These are phyloP conservation scores for Sebastes ruberrimus DNA, from an alignment of 2,797 vertebrate species.

Conservation along the genomic window DNA sequence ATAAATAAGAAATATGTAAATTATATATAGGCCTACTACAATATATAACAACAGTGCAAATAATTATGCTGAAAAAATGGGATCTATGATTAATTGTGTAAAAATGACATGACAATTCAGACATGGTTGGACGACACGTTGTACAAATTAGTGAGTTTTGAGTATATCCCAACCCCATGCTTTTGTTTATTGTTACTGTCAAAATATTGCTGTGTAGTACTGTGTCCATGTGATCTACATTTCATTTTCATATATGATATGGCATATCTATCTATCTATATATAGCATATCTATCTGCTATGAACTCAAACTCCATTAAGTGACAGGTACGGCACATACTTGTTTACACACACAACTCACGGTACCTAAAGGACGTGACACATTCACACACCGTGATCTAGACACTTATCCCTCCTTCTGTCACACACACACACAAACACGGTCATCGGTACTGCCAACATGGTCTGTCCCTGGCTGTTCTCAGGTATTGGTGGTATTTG, in stretches of 20 bases:
- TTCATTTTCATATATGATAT: not conserved
- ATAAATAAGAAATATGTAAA: too few relatives aligned
- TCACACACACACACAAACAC: conserved; percentile 2
- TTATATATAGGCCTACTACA: too few relatives aligned
- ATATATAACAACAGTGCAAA: too few relatives aligned
- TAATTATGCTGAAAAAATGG: too few relatives aligned
- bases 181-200: not conserved
- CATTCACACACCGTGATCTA: not conserved
- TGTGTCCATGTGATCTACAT: not conserved
- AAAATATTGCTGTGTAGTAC: not conserved
- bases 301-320: not conserved
- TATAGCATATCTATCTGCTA: not conserved
- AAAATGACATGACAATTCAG: not conserved
- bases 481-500: conserved; percentile 71
- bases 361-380: not conserved
- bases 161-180: not conserved
- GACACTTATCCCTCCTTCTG: not conserved
- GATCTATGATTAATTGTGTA: too few relatives aligned
- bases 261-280: too few relatives aligned
- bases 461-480: conserved; percentile 41
- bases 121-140: not conserved
- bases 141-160: too few relatives aligned
- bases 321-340: not conserved
- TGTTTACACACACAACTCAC: not conserved
- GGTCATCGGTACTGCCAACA: conserved; percentile 7